Evolutionary conservation across 2,888 invertebrate species (phyloP).

Genomic region (Magallana nippona): DNA sequence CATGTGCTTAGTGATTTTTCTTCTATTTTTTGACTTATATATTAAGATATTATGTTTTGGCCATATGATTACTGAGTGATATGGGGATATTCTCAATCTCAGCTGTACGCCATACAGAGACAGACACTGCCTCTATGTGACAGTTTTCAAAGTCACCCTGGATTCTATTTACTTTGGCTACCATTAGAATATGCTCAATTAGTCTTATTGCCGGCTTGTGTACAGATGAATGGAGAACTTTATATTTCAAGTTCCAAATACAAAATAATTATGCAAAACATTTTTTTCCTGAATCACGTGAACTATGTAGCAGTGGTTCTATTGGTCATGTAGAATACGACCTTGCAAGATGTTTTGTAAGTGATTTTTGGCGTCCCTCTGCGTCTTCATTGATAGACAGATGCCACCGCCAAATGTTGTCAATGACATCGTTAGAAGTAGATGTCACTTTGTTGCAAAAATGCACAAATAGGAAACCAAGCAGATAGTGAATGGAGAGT

Average conservation of each 20-base stretch:
- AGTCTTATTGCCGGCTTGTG: neutral
- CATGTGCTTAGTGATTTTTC: too few species aligned
- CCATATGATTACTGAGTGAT: neutral
- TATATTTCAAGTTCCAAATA: neutral
- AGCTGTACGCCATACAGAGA: neutral
- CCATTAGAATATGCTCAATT: neutral
- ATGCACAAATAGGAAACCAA: neutral
- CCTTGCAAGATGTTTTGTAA: neutral
- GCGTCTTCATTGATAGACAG: neutral
- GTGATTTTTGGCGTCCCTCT: neutral
- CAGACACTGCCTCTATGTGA: neutral
- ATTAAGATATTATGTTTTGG: neutral
- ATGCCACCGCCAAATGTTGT: neutral
- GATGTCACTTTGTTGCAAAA: slow-evolving; percentile 31
- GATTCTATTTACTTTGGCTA: neutral
- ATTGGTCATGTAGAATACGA: neutral
- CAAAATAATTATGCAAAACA: neutral
- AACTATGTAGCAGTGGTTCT: neutral
- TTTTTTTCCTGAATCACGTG: neutral
- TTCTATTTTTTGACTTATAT: too few species aligned
- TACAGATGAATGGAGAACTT: neutral
- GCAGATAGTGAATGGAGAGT: slow-evolving; percentile 1
- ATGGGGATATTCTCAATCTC: neutral
- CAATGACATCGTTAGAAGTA: neutral
- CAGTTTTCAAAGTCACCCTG: neutral